Base-by-base conservation (phyloP, 2,797 vertebrate genomes). In the Halcyon chelicuti region DNA sequence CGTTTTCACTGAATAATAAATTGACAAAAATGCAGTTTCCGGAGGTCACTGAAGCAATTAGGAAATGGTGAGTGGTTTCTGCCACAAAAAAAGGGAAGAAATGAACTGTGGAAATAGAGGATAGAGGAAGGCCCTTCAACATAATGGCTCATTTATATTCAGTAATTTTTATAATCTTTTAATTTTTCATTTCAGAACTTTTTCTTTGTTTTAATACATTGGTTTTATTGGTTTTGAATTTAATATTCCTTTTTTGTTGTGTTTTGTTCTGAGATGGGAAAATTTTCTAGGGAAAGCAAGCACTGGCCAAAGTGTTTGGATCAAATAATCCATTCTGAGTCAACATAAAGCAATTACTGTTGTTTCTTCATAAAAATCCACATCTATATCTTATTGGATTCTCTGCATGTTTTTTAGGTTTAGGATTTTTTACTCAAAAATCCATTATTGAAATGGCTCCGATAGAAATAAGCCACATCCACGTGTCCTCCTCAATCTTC, bases 21-120 rank as follows among this genome's bases (percentile, higher is more conserved):
- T 52, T 71, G 44, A 72, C 29, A 65, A 87, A 89, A 74, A 40
- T 26, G 39, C 16, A 35, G 28, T 85, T 92, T 93, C 71, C 9
- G 2, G 71, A 87, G 81, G 67, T 82, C 55, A 94, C 12, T 57
- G 71, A 91, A 89, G 61, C 37, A 88, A 91, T 88, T 90, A 74
- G 37, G 58, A 91, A 88, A 86, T 61, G 14, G 58, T 68, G 54
- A 90, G 46, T n/a, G 9, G 21, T 67, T 94, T 94, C 72, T 82
- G 31, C 28, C 29, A 46, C 31, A 29, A 39, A 71, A 72, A 85
- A 61, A 44, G 5, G 26, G 51, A 67, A 90, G 55, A 82, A 76
- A 93, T 52, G 39, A 82, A 67, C 40, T 61, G 22, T 79, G 40
- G 44, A 86, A 86, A 85, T 9, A 79, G 14, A 12, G 15, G 16